Conservation (phyloP, 2,113 vertebrate genomes). For the Ageneiosus marmoratus region DNA sequence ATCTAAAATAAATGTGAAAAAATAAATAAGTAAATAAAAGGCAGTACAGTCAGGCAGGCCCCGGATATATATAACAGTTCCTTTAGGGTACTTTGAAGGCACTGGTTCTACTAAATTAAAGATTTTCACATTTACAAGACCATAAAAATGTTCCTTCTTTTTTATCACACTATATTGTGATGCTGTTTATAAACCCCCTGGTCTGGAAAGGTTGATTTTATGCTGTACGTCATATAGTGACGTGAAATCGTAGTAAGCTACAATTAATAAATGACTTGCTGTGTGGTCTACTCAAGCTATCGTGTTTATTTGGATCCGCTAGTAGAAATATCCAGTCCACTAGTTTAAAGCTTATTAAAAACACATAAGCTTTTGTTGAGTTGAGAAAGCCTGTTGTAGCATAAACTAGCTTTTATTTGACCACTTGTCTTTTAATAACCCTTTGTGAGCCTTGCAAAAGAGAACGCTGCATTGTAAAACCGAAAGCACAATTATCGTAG, state of each 20-base stretch:
- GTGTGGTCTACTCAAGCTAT: background rate
- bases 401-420: conserved; percentile 25
- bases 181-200: background rate
- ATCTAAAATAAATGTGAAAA: background rate
- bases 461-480: conserved; percentile 35
- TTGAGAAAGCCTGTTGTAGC: conserved; percentile 9
- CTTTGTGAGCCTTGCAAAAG: conserved; percentile 13
- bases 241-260: background rate
- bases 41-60: too few species aligned
- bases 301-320: background rate
- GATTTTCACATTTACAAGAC: background rate
- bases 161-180: background rate
- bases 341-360: conserved; percentile 34
- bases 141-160: background rate
- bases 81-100: background rate
- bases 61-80: background rate
- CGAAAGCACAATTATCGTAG: conserved; percentile 28
- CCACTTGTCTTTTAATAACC: conserved; percentile 34
- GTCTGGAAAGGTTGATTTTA: background rate
- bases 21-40: background rate
- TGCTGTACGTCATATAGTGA: background rate
- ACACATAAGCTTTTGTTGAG: background rate
- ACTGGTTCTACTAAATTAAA: background rate
- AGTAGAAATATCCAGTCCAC: background rate
- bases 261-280: background rate